These are phyloP conservation scores for Nyctereutes procyonoides DNA, from an alignment of 2,113 vertebrate genomes.

Conservation along the genomic window DNA sequence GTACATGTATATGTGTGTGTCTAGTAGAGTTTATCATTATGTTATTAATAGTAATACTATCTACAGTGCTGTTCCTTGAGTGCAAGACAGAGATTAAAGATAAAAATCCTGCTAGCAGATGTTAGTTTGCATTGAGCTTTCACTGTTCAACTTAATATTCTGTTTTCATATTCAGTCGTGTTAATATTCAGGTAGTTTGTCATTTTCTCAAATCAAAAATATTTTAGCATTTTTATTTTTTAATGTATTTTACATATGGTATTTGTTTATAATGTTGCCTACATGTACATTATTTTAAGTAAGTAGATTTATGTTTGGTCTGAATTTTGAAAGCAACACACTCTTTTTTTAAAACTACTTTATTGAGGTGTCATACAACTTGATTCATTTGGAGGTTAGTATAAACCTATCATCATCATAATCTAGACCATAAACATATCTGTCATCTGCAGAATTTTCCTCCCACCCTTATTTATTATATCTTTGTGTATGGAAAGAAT, in stretches of 20 bases:
- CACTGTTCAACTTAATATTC: background rate
- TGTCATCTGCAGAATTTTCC: background rate
- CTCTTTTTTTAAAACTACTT: background rate
- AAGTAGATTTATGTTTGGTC: background rate
- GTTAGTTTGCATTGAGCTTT: slow-evolving; percentile 44
- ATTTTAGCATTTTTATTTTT: background rate
- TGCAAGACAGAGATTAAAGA: background rate
- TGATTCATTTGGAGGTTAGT: background rate
- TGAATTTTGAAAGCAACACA: slow-evolving; percentile 33
- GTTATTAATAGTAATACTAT: background rate
- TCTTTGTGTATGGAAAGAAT: background rate
- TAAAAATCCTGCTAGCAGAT: background rate
- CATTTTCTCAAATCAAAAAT: slow-evolving; percentile 31
- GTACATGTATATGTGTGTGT: background rate
- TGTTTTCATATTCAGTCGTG: background rate
- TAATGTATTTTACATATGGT: background rate
- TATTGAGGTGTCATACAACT: background rate
- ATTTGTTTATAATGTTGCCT: background rate
- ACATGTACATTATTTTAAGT: background rate
- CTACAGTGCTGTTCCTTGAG: background rate
- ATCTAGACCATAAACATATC: background rate
- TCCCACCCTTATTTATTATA: background rate
- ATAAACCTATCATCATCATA: background rate
- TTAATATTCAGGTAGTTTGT: background rate
- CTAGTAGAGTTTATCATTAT: background rate